Percentiles rank a stretch among this genome's conserved stretches.
Conservation (phyloP, 2,113 vertebrate species). For the Xenotilapia longispinis region DNA sequence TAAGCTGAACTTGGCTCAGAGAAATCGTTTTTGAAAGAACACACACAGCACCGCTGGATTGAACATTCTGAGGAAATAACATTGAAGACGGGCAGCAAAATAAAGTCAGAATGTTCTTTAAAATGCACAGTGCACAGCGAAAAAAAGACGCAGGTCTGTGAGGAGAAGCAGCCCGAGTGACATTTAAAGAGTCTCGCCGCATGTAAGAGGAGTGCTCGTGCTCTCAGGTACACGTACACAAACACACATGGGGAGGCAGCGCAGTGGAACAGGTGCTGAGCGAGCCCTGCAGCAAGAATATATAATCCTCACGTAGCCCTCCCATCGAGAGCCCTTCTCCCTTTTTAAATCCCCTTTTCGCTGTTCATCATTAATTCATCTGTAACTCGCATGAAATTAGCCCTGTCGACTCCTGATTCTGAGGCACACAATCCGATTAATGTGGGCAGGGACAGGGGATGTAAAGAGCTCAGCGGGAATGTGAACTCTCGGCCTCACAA, state of each 20-base stretch:
- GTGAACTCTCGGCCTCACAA: slow-evolving; percentile 19
- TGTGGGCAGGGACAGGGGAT: slow-evolving; percentile 25
- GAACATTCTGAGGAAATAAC: slow-evolving; percentile 23
- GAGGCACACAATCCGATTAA: slow-evolving; percentile 55
- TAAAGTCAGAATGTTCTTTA: slow-evolving; percentile 5
- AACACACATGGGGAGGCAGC: slow-evolving; percentile 1
- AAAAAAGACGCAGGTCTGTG: not conserved
- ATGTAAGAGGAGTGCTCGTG: not conserved
- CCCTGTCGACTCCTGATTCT: slow-evolving; percentile 46
- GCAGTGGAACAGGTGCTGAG: slow-evolving; percentile 58
- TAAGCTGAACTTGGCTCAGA: slow-evolving; percentile 22
- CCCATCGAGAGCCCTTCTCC: slow-evolving; percentile 47
- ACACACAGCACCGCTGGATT: not conserved
- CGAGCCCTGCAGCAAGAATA: slow-evolving; percentile 59
- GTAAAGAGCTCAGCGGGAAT: slow-evolving; percentile 32
- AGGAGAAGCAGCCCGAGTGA: slow-evolving; percentile 5
- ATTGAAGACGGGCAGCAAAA: not conserved
- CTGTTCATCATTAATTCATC: slow-evolving; percentile 67
- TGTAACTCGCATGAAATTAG: slow-evolving; percentile 70
- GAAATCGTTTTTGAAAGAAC: slow-evolving; percentile 24
- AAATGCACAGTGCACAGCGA: not conserved
- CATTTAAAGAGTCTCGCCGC: slow-evolving; percentile 15
- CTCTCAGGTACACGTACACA: not conserved
- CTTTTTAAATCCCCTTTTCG: slow-evolving; percentile 58
- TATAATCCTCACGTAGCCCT: slow-evolving; percentile 58